These are phyloP conservation scores for Cataglyphis hispanica DNA, from an alignment of 1,140 invertebrate genomes.

Conservation along the genomic window DNA sequence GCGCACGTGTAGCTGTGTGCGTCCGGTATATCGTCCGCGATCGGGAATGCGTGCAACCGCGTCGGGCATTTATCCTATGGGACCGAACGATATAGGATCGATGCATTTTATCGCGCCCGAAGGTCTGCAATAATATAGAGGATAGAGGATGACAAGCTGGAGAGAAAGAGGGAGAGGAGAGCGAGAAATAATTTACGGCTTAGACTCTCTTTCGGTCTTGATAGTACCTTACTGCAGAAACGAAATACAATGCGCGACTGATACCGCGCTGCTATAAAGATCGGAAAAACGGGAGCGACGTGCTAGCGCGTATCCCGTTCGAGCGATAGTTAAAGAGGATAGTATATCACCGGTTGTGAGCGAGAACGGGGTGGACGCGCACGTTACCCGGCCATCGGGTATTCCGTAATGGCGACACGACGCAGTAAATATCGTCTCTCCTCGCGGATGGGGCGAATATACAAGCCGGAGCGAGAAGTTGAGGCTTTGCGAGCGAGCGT, in stretches of 20 bases:
- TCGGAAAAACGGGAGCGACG: slow-evolving; percentile 50
- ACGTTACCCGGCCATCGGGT: slow-evolving; percentile 28
- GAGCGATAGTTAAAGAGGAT: slow-evolving; percentile 50
- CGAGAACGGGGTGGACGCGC: not conserved
- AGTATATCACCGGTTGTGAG: slow-evolving; percentile 39
- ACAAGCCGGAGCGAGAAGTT: slow-evolving; percentile 30
- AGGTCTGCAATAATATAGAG: slow-evolving; percentile 26
- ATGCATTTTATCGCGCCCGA: slow-evolving; percentile 72
- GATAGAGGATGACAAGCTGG: not conserved
- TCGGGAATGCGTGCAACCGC: not conserved
- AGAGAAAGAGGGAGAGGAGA: not conserved
- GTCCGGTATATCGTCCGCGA: not conserved
- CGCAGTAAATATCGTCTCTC: slow-evolving; percentile 59
- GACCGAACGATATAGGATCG: slow-evolving; percentile 65
- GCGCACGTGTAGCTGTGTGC: not conserved
- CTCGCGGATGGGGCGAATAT: slow-evolving; percentile 32
- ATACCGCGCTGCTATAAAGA: slow-evolving; percentile 5
- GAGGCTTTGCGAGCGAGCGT: slow-evolving; percentile 40
- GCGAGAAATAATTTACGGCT: slow-evolving; percentile 61
- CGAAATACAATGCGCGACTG: slow-evolving; percentile 57
- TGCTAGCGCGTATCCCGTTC: slow-evolving; percentile 10
- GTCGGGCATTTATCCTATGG: slow-evolving; percentile 59
- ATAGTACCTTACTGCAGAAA: slow-evolving; percentile 53
- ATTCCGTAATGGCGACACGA: slow-evolving; percentile 52
- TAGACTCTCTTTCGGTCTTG: slow-evolving; percentile 44